Conservation (phyloP, 1,140 invertebrate genomes). For the Cardiocondyla obscurior region DNA sequence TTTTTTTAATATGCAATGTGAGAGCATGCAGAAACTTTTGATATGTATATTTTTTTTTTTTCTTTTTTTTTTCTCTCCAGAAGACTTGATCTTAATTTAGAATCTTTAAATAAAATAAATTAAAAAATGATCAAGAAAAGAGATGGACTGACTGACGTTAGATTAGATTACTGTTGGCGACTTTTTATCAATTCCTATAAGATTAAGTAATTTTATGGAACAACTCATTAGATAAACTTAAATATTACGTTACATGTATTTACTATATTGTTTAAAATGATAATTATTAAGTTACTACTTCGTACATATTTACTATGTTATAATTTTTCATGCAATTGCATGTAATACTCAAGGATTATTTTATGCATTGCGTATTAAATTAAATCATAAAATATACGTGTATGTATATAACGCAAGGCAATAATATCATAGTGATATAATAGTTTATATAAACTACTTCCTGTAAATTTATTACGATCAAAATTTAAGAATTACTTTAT, state of each 20-base stretch:
- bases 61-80: conserved; percentile 11
- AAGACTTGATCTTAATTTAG: conserved; percentile 40
- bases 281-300: too few species aligned
- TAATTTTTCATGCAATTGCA: conserved; percentile 4
- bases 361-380: background rate
- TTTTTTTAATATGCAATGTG: background rate
- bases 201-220: background rate
- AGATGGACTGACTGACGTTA: conserved; percentile 29
- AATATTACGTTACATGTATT: background rate
- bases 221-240: conserved; percentile 20
- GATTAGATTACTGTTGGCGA: background rate
- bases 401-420: conserved; percentile 4
- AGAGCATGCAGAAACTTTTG: background rate
- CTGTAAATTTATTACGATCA: background rate
- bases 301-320: background rate
- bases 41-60: conserved; percentile 22
- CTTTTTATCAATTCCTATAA: background rate
- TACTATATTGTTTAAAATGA: too few species aligned
- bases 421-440: background rate
- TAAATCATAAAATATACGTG: background rate
- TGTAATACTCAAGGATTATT: conserved; percentile 35
- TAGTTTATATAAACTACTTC: background rate
- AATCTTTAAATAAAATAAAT: conserved; percentile 2
- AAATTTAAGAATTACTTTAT: background rate
- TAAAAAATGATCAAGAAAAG: background rate